Evolutionary conservation across 2,888 invertebrate species (phyloP).

Genomic region (Drosophila dives): DNA sequence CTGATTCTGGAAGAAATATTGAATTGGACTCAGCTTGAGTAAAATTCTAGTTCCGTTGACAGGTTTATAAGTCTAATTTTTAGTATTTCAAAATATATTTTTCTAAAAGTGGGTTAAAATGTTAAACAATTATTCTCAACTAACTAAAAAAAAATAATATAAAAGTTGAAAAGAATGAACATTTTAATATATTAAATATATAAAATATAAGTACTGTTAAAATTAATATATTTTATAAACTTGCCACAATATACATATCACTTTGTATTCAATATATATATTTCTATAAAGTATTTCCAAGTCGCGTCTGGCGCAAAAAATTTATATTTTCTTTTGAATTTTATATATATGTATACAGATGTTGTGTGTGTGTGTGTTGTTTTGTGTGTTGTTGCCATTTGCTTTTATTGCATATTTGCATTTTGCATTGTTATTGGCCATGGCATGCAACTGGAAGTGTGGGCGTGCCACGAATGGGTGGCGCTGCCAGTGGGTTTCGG

Average conservation of each 20-base stretch:
- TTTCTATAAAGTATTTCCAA: conserved; percentile 23
- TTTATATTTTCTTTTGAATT: conserved; percentile 13
- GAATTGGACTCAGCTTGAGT: neutral
- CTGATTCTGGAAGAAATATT: neutral
- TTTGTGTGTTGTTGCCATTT: conserved; percentile 48
- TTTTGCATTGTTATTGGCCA: conserved; percentile 76
- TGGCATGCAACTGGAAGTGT: conserved; percentile 17
- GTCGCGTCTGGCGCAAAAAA: conserved; percentile 3
- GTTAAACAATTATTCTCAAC: no score
- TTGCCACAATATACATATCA: no score
- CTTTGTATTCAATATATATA: no score
- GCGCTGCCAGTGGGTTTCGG: neutral
- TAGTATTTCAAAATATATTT: neutral
- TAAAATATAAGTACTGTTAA: no score
- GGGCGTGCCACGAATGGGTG: conserved; percentile 40
- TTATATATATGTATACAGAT: neutral
- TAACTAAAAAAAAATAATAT: no score
- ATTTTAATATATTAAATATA: no score
- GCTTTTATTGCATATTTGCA: conserved; percentile 75
- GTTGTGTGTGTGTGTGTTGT: conserved; percentile 17
- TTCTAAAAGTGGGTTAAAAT: no score
- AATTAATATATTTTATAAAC: no score
- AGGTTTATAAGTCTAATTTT: neutral
- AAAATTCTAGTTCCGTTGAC: neutral
- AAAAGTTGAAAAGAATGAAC: no score